Percentiles rank a stretch among this genome's conserved stretches.
phyloP scores from a whole-genome alignment of 2,888 invertebrate species.

The Lampropteryx suffumata region DNA sequence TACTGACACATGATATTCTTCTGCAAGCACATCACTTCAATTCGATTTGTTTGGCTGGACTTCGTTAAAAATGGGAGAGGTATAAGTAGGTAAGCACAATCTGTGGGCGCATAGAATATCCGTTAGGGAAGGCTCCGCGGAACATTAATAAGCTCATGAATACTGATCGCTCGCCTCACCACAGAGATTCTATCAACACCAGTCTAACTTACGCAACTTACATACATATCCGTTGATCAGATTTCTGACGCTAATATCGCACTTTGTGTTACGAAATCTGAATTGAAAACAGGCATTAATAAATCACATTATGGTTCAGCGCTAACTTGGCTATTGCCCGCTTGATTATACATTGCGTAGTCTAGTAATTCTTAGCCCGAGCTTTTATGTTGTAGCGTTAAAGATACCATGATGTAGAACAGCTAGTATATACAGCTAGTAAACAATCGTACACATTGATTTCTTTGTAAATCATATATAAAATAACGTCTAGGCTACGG shows the following conservation, averaged over 20 bases:
- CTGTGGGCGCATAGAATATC: conserved; percentile 49
- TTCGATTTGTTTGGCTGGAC: conserved; percentile 66
- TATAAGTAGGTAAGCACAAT: conserved; percentile 43
- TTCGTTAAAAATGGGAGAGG: conserved; percentile 29
- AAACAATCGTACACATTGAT: no score
- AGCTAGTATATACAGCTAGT: no score
- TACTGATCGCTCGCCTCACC: conserved; percentile 56
- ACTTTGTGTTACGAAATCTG: conserved; percentile 18
- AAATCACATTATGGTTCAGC: conserved; percentile 19
- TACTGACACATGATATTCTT: conserved; percentile 55
- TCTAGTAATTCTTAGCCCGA: background rate
- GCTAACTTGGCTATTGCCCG: background rate
- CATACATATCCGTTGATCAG: conserved; percentile 23
- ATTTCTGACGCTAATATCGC: conserved; percentile 21
- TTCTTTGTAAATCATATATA: no score
- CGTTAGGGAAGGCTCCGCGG: conserved; percentile 46
- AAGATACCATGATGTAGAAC: no score
- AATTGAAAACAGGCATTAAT: conserved; percentile 6
- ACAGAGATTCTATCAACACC: conserved; percentile 39
- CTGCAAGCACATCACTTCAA: conserved; percentile 61
- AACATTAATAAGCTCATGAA: conserved; percentile 77
- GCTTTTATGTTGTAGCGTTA: background rate
- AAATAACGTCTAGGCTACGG: conserved; percentile 3
- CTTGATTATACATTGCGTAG: background rate
- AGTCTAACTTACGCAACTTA: conserved; percentile 28